Conservation (phyloP, 1,140 invertebrate genomes). For the Oreohelix idahoensis region DNA sequence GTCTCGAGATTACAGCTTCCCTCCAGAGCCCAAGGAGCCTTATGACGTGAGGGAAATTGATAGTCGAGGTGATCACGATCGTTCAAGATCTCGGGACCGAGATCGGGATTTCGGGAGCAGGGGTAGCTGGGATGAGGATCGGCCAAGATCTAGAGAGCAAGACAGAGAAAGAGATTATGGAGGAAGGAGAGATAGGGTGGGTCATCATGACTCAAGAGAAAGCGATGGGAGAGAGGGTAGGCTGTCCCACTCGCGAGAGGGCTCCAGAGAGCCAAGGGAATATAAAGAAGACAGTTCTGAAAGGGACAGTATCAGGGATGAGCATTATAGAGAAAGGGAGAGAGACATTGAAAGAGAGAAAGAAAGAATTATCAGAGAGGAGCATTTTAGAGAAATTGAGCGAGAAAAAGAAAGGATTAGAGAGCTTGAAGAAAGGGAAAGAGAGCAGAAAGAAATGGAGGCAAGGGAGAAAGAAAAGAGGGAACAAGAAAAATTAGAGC, state of each 20-base stretch:
- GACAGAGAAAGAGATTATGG: slow-evolving; percentile 42
- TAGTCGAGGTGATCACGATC: slow-evolving; percentile 42
- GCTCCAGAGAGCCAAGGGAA: slow-evolving; percentile 47
- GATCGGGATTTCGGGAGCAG: slow-evolving; percentile 44
- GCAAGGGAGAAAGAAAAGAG: slow-evolving; percentile 51
- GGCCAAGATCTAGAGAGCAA: slow-evolving; percentile 40
- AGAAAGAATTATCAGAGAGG: slow-evolving; percentile 46
- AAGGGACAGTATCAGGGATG: slow-evolving; percentile 40
- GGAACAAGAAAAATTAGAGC: slow-evolving; percentile 44
- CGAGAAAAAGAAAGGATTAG: slow-evolving; percentile 49
- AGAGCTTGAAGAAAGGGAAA: slow-evolving; percentile 51
- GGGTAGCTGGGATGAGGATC: slow-evolving; percentile 40
- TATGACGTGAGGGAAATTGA: slow-evolving; percentile 48
- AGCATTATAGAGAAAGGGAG: slow-evolving; percentile 47
- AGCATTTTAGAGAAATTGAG: slow-evolving; percentile 73
- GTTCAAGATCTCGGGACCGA: slow-evolving; percentile 16
- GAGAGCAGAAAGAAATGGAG: slow-evolving; percentile 70
- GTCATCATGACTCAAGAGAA: slow-evolving; percentile 42
- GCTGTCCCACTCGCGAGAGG: slow-evolving; percentile 39
- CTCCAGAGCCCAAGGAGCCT: slow-evolving; percentile 52
- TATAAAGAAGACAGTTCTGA: slow-evolving; percentile 43
- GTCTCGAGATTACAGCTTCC: slow-evolving; percentile 34
- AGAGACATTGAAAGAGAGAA: slow-evolving; percentile 53
- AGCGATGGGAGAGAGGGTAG: slow-evolving; percentile 43
- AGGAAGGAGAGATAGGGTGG: slow-evolving; percentile 25